Conservation (phyloP, 1,140 invertebrate genomes). For the Eufriesea mexicana region DNA sequence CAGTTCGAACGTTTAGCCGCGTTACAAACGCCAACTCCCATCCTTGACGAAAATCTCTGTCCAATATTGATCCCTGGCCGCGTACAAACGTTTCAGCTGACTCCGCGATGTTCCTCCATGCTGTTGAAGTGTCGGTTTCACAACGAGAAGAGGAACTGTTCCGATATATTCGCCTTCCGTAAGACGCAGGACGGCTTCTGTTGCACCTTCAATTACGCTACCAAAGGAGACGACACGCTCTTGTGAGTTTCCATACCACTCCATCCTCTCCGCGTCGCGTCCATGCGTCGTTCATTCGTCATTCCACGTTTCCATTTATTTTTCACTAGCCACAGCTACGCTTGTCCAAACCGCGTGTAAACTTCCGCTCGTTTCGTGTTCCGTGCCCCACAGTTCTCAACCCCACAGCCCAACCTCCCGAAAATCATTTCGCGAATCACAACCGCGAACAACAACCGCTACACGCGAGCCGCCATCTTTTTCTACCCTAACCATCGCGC, state of each 20-base stretch:
- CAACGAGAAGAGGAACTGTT: slow-evolving; percentile 75
- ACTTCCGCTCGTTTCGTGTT: background rate
- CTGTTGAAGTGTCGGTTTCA: slow-evolving; percentile 81
- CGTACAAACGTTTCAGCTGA: slow-evolving; percentile 75
- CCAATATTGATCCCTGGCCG: background rate
- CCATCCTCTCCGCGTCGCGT: background rate
- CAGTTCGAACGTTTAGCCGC: background rate
- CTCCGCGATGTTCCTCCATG: slow-evolving; percentile 82
- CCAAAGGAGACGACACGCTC: slow-evolving; percentile 63
- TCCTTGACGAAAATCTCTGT: no score
- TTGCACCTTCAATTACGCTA: slow-evolving; percentile 84
- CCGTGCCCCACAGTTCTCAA: background rate
- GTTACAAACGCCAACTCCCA: no score
- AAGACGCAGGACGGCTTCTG: slow-evolving; percentile 84
- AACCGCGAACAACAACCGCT: background rate
- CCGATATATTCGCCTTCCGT: slow-evolving; percentile 78
- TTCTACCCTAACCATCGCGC: no score
- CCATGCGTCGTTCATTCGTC: background rate
- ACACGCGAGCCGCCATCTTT: background rate
- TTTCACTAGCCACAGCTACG: background rate
- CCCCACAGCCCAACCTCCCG: no score
- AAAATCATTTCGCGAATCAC: slow-evolving; percentile 6
- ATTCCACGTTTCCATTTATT: background rate
- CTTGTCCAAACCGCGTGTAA: background rate
- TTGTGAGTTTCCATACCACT: slow-evolving; percentile 43